phyloP scores from a whole-genome alignment of 2,113 vertebrate genomes.

The Balaeniceps rex region DNA sequence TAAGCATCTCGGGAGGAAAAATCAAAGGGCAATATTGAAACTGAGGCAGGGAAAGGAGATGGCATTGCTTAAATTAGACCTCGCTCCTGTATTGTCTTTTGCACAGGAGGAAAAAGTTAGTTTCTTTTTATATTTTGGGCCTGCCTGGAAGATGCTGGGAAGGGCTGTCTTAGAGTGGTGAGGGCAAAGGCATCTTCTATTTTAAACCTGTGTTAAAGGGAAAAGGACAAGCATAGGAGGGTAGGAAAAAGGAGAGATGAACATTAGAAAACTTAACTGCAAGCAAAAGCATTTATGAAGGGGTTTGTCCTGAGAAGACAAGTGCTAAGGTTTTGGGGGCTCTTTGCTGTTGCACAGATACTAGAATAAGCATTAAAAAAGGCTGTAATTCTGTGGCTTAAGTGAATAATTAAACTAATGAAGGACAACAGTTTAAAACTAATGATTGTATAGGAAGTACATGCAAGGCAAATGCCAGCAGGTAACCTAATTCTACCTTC shows the following conservation, averaged over 20 bases:
- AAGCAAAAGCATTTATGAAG: neutral
- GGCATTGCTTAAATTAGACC: neutral
- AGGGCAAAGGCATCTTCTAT: neutral
- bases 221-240: neutral
- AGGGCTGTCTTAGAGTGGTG: neutral
- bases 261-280: neutral
- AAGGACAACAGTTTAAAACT: neutral
- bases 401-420: neutral
- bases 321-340: neutral
- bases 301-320: neutral
- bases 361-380: neutral
- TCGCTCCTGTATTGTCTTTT: neutral
- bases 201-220: neutral
- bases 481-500: neutral
- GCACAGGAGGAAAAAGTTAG: neutral
- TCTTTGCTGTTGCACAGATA: neutral
- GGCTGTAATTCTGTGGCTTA: neutral
- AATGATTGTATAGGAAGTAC: neutral
- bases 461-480: neutral
- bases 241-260: neutral
- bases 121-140: neutral
- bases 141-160: neutral
- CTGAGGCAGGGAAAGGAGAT: neutral
- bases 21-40: neutral
- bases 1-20: fast-evolving